Conservation (phyloP, 2,888 invertebrate species). For the Cantharis lateralis region DNA sequence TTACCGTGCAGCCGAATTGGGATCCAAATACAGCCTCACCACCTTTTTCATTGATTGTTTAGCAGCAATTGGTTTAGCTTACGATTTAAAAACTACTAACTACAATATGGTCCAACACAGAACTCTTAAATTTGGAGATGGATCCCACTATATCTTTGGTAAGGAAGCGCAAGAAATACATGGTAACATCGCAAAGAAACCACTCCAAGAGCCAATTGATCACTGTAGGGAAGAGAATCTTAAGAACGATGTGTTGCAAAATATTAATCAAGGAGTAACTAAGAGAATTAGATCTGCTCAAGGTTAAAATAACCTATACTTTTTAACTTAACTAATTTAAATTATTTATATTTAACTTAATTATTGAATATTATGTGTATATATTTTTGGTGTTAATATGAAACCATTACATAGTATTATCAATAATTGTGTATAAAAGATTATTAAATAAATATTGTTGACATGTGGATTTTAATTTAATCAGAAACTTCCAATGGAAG, state of each 20-base stretch:
- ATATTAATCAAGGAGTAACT: neutral
- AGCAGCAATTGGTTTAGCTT: constrained; percentile 64
- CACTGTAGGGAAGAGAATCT: neutral
- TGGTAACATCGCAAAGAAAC: neutral
- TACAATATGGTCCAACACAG: constrained; percentile 60
- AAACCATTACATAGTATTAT: neutral
- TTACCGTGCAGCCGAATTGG: constrained; percentile 64
- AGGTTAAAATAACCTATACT: neutral
- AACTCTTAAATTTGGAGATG: constrained; percentile 68
- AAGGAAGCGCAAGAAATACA: constrained; percentile 8
- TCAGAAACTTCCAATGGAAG: no score
- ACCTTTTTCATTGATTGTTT: constrained; percentile 66
- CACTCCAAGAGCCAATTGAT: neutral
- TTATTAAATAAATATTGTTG: neutral
- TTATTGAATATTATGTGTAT: neutral
- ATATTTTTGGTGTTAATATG: neutral
- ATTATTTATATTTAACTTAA: neutral
- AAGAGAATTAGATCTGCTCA: neutral
- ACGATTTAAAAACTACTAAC: constrained; percentile 63
- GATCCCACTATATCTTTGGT: constrained; percentile 57
- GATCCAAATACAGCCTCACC: constrained; percentile 63
- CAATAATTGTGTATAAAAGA: neutral
- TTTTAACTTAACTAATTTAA: neutral
- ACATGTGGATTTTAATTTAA: neutral
- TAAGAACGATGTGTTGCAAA: neutral